Evolutionary conservation across 1,140 invertebrate genomes (phyloP).

Genomic region (Tribolium castaneum): DNA sequence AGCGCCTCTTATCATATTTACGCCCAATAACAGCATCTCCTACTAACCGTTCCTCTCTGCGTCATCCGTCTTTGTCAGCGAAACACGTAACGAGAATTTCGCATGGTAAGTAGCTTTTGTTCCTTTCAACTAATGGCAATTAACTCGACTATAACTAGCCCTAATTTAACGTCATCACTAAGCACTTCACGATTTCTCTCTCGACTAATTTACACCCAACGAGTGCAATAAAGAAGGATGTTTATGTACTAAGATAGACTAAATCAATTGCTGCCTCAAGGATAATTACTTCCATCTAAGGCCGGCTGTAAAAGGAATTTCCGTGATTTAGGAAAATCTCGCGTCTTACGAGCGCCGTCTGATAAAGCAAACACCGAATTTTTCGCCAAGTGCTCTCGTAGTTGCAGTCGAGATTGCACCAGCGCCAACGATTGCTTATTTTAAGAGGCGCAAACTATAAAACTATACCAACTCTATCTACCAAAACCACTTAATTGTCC

Average conservation of each 20-base stretch:
- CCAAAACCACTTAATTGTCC: slow-evolving; percentile 18
- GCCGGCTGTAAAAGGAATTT: slow-evolving; percentile 36
- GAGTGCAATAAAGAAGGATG: slow-evolving; percentile 38
- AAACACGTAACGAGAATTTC: slow-evolving; percentile 40
- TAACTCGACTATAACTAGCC: slow-evolving; percentile 49
- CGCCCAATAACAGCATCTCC: slow-evolving; percentile 10
- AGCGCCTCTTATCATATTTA: slow-evolving; percentile 42
- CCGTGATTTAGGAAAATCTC: slow-evolving; percentile 33
- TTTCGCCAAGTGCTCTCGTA: not conserved
- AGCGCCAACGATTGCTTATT: not conserved
- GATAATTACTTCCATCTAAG: slow-evolving; percentile 41
- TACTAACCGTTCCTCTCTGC: not conserved
- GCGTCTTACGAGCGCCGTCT: slow-evolving; percentile 8
- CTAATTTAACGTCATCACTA: slow-evolving; percentile 45
- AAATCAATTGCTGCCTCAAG: slow-evolving; percentile 40
- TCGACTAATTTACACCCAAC: slow-evolving; percentile 23
- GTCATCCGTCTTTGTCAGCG: slow-evolving; percentile 42
- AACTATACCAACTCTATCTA: not conserved
- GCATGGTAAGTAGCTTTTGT: slow-evolving; percentile 41
- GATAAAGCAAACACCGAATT: slow-evolving; percentile 23
- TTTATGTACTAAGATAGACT: slow-evolving; percentile 36
- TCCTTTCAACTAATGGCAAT: slow-evolving; percentile 46
- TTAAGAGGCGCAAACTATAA: not conserved
- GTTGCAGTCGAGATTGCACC: not conserved
- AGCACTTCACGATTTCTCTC: slow-evolving; percentile 15